phyloP scores from a whole-genome alignment of 2,797 vertebrate species.

The Gymnoscopelus braueri region DNA sequence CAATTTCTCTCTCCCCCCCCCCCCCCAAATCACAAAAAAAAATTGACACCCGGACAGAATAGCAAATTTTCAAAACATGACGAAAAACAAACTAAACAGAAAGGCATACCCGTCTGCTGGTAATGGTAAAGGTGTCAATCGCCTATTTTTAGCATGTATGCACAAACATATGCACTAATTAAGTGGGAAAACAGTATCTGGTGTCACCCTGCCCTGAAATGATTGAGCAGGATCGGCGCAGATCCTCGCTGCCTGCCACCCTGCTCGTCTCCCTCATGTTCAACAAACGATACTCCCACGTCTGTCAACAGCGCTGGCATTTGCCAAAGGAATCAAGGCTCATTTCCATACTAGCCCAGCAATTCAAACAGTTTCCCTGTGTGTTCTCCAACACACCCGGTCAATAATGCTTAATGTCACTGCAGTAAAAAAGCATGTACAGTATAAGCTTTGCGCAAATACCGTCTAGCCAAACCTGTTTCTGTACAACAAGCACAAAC shows the following conservation, averaged over 20 bases:
- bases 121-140: too few species aligned
- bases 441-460: slow-evolving; percentile 22
- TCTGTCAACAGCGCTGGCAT: slow-evolving; percentile 45
- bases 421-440: slow-evolving; percentile 19
- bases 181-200: too few species aligned
- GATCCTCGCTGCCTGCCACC: slow-evolving; percentile 23
- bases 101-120: too few species aligned
- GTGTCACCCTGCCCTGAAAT: slow-evolving; percentile 62
- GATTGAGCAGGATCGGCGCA: slow-evolving; percentile 51
- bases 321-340: slow-evolving; percentile 19
- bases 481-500: slow-evolving; percentile 4
- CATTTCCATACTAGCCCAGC: slow-evolving; percentile 20
- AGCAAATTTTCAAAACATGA: too few species aligned
- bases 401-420: slow-evolving; percentile 41
- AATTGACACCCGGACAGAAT: too few species aligned
- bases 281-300: slow-evolving; percentile 32
- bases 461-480: slow-evolving; percentile 31
- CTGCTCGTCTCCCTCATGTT: slow-evolving; percentile 26
- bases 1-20: too few species aligned
- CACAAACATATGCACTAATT: too few species aligned
- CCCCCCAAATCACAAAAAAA: too few species aligned
- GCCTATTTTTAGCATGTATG: too few species aligned
- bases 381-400: slow-evolving; percentile 13
- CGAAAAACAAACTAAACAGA: too few species aligned
- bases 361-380: slow-evolving; percentile 23